Conservation (phyloP, 2,797 vertebrate species). For the Dendrocincla fuliginosa region DNA sequence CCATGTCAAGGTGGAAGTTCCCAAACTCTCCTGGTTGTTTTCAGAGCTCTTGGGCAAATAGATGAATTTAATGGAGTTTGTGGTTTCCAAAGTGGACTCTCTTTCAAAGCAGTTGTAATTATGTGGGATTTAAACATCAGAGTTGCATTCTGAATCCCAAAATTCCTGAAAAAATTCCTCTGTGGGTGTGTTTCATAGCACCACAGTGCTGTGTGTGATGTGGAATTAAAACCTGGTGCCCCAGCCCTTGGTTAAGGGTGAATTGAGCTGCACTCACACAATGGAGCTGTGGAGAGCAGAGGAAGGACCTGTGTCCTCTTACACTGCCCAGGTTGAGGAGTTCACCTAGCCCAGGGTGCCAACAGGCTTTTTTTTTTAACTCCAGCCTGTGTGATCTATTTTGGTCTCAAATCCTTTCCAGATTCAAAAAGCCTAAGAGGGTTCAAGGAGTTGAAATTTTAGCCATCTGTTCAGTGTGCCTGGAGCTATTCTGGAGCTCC, state of each 20-base stretch:
- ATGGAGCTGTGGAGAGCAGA: neutral
- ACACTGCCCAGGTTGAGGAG: neutral
- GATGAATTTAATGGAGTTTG: fast-evolving
- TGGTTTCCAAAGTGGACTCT: neutral
- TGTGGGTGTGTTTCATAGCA: neutral
- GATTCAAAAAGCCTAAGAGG: neutral
- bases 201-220: neutral
- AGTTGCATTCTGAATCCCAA: neutral
- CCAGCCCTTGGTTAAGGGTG: neutral
- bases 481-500: neutral
- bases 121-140: neutral
- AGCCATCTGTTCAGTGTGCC: neutral
- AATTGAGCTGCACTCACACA: neutral
- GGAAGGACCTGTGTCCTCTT: neutral
- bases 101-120: neutral
- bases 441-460: neutral
- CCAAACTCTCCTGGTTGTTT: neutral
- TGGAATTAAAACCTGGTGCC: neutral
- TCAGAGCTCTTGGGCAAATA: neutral
- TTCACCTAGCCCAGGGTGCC: neutral
- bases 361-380: neutral
- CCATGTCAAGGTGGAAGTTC: fast-evolving
- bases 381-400: neutral
- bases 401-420: neutral
- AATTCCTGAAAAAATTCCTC: neutral